Base-by-base conservation (phyloP, 2,113 vertebrate genomes). In the Poecile atricapillus region DNA sequence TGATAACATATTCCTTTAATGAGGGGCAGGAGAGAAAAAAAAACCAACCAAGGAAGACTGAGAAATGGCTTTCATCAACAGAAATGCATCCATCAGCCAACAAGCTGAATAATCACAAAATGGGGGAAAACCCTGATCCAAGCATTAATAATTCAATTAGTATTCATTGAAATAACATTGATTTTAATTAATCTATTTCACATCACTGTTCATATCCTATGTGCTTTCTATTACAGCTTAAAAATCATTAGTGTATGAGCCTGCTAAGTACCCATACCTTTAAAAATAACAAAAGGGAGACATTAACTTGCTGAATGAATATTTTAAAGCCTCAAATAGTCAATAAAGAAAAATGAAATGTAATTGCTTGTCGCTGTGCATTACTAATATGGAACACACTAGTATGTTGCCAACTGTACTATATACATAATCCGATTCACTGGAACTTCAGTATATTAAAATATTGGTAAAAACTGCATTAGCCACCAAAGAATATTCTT, bases 41-140 rank as follows among this genome's bases (percentile, higher is more conserved):
- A 84, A 71, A 97, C 90, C 87, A 96, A 96, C 83, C 95, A 97
- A 97, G 79, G 79, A 97, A 95, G 91, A 96, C 82, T 87, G 71
- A 97, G 94, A 97, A 96, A 96, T 50, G 95, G 94, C 96, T 97
- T 98, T 98, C 97, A 96, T 98, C 97, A 98, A 98, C 96, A 98
- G 88, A 97, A 97, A 96, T 87, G 96, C 94, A 97, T 83, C 87
- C 69, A 94, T 68, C 75, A 96, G 65, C 80, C 95, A 95, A 94
- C 59, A 93, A 95, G 97, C 96, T 97, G 97, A 97, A 96, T 97
- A 97, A 97, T 97, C 95, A 97, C 89, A 96, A 97, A 94, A 95
- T 2, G 6, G 68, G 75, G 90, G 71, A 94, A 97, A 97, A 83
- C 35, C 95, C 97, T 97, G 95, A 97, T 97, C 87, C 94, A 97